Conservation (phyloP, 2,888 invertebrate species). For the Melikaiella ostensackeni region DNA sequence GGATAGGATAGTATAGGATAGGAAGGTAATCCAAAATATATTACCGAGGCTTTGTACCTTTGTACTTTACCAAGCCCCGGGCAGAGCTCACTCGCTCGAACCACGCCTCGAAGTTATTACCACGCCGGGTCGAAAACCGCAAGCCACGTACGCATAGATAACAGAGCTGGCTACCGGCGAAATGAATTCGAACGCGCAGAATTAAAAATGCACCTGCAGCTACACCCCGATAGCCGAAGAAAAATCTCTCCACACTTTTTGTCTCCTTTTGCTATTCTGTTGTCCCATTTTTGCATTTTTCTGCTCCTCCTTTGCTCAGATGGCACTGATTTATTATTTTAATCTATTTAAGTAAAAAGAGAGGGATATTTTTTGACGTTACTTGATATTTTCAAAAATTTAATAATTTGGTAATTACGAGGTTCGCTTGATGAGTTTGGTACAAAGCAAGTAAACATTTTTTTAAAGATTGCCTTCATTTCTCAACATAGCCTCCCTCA, state of each 20-base stretch:
- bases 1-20: slow-evolving; percentile 27
- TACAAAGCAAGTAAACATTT: no score
- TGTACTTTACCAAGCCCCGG: slow-evolving; percentile 59
- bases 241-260: not conserved
- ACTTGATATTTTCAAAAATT: no score
- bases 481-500: no score
- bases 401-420: no score
- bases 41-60: slow-evolving; percentile 73
- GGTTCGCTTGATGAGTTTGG: no score
- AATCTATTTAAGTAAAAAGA: no score
- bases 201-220: slow-evolving; percentile 56
- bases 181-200: slow-evolving; percentile 64
- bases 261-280: not conserved
- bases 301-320: not conserved
- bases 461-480: no score
- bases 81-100: slow-evolving; percentile 52
- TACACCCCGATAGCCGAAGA: slow-evolving; percentile 4
- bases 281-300: not conserved
- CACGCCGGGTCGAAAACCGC: slow-evolving; percentile 62
- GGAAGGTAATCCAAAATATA: slow-evolving; percentile 69
- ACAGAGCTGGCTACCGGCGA: slow-evolving; percentile 58
- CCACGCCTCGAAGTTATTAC: slow-evolving; percentile 65
- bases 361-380: no score
- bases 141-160: slow-evolving; percentile 63
- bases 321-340: not conserved